A percentile compares a stretch with the other conserved stretches of the same genome.
phyloP scores from a whole-genome alignment of 2,797 vertebrate genomes.

The Galagoides demidoff region DNA sequence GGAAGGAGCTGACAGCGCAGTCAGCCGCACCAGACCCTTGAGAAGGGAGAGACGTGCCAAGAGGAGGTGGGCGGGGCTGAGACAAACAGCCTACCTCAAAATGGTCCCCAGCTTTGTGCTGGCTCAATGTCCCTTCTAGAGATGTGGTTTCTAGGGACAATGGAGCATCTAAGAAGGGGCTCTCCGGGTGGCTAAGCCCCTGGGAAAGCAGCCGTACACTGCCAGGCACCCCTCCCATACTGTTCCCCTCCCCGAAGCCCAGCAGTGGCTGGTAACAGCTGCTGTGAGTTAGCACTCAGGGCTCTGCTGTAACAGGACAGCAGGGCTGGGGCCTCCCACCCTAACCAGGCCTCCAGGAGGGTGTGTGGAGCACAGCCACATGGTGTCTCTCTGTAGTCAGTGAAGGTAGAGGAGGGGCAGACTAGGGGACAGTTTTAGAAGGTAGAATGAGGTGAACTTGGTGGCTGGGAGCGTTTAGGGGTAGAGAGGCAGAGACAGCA shows the following conservation, averaged over 20 bases:
- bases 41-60: neutral
- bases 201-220: neutral
- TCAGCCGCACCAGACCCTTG: neutral
- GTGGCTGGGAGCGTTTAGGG: neutral
- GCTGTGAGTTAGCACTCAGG: slow-evolving; percentile 22
- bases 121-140: slow-evolving; percentile 29
- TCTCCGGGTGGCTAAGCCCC: neutral
- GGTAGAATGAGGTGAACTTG: neutral
- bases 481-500: neutral
- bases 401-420: neutral
- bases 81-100: neutral
- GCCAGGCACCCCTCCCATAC: neutral
- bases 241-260: neutral
- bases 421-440: neutral
- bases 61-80: neutral
- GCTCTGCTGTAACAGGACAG: neutral
- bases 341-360: neutral
- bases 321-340: neutral
- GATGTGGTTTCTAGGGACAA: neutral
- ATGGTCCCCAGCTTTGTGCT: neutral
- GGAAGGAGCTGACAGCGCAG: neutral
- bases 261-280: slow-evolving; percentile 19
- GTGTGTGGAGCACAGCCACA: neutral
- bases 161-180: neutral
- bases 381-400: neutral